These are phyloP conservation scores for Stegastes partitus DNA, from an alignment of 2,113 vertebrate genomes.

Conservation along the genomic window DNA sequence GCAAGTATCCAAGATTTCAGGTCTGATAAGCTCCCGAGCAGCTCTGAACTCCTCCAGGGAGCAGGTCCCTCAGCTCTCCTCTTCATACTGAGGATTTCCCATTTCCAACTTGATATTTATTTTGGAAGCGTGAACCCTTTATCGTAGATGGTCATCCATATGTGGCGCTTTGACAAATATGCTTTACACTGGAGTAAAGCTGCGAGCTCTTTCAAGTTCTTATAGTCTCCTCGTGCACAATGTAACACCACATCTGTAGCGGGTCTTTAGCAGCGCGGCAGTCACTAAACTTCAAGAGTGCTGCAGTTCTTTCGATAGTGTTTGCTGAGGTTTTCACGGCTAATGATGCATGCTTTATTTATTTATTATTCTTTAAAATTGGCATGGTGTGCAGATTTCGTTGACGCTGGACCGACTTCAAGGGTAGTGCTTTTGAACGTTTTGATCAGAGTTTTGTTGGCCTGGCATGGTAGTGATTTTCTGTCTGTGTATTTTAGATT, in stretches of 20 bases:
- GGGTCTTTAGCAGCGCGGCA: no score
- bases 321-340: neutral
- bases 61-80: conserved; percentile 4
- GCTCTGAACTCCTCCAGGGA: neutral
- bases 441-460: neutral
- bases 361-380: neutral
- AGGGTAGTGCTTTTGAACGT: neutral
- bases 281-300: no score
- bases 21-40: conserved; percentile 16
- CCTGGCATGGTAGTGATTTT: neutral
- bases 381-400: neutral
- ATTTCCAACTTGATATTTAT: neutral
- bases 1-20: conserved; percentile 16
- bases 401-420: neutral
- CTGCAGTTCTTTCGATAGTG: no score
- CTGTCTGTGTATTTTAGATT: conserved; percentile 6
- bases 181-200: neutral
- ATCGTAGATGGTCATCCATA: no score
- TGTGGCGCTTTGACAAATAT: neutral
- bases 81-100: neutral
- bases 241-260: neutral
- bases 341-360: neutral
- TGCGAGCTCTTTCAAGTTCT: no score
- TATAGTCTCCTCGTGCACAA: no score
- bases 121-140: neutral